Percentiles rank a stretch among this genome's conserved stretches.
These are phyloP conservation scores for Campaea margaritaria DNA, from an alignment of 2,888 invertebrate genomes.

Conservation along the genomic window DNA sequence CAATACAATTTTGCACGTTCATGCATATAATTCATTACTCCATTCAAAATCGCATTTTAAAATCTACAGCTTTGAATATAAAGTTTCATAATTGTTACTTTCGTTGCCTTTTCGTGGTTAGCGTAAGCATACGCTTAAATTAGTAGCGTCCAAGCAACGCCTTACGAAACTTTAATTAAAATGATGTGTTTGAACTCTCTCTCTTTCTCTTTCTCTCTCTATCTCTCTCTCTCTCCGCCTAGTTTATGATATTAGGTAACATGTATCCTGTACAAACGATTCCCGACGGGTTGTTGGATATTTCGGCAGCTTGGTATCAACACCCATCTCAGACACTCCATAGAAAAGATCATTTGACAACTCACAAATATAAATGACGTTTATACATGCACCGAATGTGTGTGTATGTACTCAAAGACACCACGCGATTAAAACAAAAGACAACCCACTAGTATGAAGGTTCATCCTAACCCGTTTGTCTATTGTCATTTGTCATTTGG, in stretches of 20 bases:
- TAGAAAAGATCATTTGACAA: too few relatives aligned
- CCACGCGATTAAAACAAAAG: too few relatives aligned
- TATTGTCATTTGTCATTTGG: too few relatives aligned
- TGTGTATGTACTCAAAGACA: too few relatives aligned
- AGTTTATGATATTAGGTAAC: slow-evolving; percentile 38
- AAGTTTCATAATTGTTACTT: too few relatives aligned
- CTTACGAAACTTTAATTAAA: slow-evolving; percentile 55
- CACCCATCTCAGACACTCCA: background rate
- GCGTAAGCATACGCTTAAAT: background rate
- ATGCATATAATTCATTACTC: slow-evolving; percentile 17
- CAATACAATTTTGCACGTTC: background rate
- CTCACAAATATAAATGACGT: too few relatives aligned
- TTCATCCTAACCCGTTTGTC: too few relatives aligned
- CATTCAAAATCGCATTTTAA: too few relatives aligned
- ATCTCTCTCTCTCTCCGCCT: slow-evolving; percentile 27
- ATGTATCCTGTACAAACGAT: slow-evolving; percentile 23
- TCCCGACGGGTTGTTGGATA: slow-evolving; percentile 21
- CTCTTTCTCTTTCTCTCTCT: slow-evolving; percentile 22
- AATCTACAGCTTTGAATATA: too few relatives aligned
- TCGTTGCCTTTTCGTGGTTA: slow-evolving; percentile 13
- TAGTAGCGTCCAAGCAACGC: slow-evolving; percentile 26
- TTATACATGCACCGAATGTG: too few relatives aligned
- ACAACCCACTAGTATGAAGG: too few relatives aligned
- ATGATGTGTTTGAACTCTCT: slow-evolving; percentile 47
- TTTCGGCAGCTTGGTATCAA: slow-evolving; percentile 10